Evolutionary conservation across 2,797 vertebrate species (phyloP).

Genomic region (Parauchenoglanis ngamensis): DNA sequence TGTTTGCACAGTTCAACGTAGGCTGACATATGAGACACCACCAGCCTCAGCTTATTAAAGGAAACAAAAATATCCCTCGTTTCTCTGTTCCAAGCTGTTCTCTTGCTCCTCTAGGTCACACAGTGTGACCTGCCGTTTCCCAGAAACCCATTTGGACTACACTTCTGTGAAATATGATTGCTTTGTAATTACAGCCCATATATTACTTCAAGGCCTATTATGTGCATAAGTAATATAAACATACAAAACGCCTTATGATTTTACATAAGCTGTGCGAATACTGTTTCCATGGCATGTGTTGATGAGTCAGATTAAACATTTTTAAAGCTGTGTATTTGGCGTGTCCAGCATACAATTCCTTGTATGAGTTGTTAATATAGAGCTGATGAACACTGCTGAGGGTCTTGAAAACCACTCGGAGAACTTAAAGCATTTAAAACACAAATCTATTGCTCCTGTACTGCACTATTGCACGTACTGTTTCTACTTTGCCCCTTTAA

Average conservation of each 20-base stretch:
- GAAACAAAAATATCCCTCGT: constrained; percentile 7
- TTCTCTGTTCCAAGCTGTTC: neutral
- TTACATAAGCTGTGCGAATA: neutral
- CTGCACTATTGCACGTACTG: neutral
- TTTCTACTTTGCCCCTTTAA: neutral
- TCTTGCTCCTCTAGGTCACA: neutral
- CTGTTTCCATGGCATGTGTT: neutral
- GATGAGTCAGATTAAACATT: neutral
- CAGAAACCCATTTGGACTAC: constrained; percentile 26
- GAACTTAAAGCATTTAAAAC: neutral
- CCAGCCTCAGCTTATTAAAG: neutral
- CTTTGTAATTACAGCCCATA: constrained; percentile 30
- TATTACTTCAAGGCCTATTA: constrained; percentile 32
- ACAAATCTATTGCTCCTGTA: neutral
- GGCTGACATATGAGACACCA: neutral
- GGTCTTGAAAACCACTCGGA: neutral
- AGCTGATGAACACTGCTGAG: neutral
- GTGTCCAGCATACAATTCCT: neutral
- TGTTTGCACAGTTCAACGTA: neutral
- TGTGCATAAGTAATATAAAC: neutral
- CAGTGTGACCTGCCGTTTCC: constrained; percentile 22
- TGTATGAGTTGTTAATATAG: neutral
- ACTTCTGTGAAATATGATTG: constrained; percentile 25
- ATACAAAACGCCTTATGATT: neutral
- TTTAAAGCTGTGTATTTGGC: neutral